A percentile compares a stretch with the other conserved stretches of the same genome.
phyloP scores from a whole-genome alignment of 1,140 invertebrate species.

The Drosophila saltans region DNA sequence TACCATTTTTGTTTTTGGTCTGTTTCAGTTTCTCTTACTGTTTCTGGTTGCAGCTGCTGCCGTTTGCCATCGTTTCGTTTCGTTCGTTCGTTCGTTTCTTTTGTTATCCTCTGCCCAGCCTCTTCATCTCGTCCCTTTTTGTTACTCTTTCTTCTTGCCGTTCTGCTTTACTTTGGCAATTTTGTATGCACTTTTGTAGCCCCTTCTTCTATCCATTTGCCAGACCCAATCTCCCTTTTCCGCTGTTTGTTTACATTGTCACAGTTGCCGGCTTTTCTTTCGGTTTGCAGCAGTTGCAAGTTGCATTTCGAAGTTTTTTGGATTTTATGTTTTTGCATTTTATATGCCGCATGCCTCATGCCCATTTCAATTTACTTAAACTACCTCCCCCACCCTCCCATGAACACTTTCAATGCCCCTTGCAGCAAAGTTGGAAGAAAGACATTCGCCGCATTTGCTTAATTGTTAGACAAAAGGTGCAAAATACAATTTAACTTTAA shows the following conservation, averaged over 20 bases:
- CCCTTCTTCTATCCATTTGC: not conserved
- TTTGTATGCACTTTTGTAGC: conserved; percentile 75
- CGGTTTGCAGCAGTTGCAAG: conserved; percentile 45
- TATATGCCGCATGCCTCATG: conserved; percentile 51
- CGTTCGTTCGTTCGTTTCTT: conserved; percentile 45
- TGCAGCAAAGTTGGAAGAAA: conserved; percentile 14
- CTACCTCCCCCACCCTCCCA: not conserved
- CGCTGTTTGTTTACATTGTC: conserved; percentile 75
- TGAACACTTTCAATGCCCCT: not conserved
- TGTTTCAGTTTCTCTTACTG: conserved; percentile 43
- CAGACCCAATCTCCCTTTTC: conserved; percentile 27
- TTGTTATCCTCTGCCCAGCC: conserved; percentile 44
- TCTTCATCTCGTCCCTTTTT: not conserved
- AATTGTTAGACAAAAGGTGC: conserved; percentile 54
- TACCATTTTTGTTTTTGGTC: conserved; percentile 67
- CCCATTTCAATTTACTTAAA: conserved; percentile 23
- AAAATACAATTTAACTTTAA: conserved; percentile 2
- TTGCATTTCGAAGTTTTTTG: conserved; percentile 68
- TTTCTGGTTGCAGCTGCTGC: conserved; percentile 49
- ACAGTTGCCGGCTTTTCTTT: conserved; percentile 69
- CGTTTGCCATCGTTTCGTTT: conserved; percentile 31
- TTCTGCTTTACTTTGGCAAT: conserved; percentile 64
- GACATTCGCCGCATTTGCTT: conserved; percentile 61
- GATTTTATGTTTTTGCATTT: conserved; percentile 78
- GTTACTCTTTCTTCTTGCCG: not conserved